Base-by-base conservation (phyloP, 2,888 invertebrate species). In the Coleophora flavipennella region DNA sequence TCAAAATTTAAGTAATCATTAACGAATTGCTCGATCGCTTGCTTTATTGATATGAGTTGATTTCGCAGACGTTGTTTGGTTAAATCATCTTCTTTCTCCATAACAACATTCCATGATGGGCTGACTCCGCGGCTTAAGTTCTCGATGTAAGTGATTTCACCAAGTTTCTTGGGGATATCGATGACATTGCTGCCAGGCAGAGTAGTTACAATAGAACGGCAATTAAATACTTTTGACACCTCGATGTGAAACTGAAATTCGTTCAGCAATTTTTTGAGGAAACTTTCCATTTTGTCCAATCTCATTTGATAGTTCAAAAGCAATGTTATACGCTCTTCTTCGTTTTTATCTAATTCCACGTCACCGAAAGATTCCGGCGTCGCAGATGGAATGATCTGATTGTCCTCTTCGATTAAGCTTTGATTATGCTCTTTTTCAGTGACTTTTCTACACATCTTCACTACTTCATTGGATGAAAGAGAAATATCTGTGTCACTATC, bases 221-320 rank as follows among this genome's bases (percentile, higher is more conserved):
- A 57, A 1, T 66, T 60, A 26, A 83, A 81, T 1, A 83, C 54
- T 55, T 80, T 83, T 0, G 83, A 78, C 0, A 83, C 74, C 46
- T 83, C 76, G 43, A 83, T 76, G 38, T 81, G 80, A 35, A 80
- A 84, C 40, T 75, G 68, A 40, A 83, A 80, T 34, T 84, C 80
- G 0, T 62, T 48, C 0, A 84, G 50, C 13, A 84, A 33, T 27
- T 78, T 73, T 41, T 74, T 74, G 1, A 83, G 47, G 0, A 73
- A 46, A 31, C 48, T 46, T 31, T 80, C 78, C 11, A 78, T 49
- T 42, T 76, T 76, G 34, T 79, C 75, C 4, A 84, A 53, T 40
- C 69, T 72, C 40, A 59, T 58, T 49, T 79, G 73, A 44, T 80
- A 84, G 35, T 66, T 64, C 0, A 65, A 40, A 0, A 84, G 59